A percentile compares a stretch with the other conserved stretches of the same genome.
Conservation (phyloP, 1,140 invertebrate genomes). For the Euschistus heros region DNA sequence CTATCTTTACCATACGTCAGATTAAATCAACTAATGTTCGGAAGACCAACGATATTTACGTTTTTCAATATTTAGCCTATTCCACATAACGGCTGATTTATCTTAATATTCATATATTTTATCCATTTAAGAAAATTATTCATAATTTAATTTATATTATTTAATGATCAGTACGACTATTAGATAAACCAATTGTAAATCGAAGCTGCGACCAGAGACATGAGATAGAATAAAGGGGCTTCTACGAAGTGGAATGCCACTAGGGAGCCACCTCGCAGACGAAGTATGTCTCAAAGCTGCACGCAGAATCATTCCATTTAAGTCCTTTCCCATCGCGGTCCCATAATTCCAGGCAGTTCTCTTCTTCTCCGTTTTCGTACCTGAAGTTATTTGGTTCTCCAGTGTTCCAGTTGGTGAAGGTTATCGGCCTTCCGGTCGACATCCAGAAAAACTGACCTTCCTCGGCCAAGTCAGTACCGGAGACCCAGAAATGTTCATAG, state of each 20-base stretch:
- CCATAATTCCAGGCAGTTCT: constrained; percentile 83
- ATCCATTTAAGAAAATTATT: too few species aligned
- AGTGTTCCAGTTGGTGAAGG: constrained; percentile 86
- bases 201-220: too few species aligned
- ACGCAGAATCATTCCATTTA: constrained; percentile 87
- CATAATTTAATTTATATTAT: too few species aligned
- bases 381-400: constrained; percentile 84
- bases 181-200: too few species aligned
- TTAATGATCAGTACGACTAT: too few species aligned
- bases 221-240: background rate
- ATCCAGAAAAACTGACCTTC: constrained; percentile 88
- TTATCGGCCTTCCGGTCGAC: constrained; percentile 75
- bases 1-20: too few species aligned
- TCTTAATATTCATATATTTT: too few species aligned
- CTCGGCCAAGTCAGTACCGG: constrained; percentile 79
- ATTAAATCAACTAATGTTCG: too few species aligned
- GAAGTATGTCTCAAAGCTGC: constrained; percentile 84
- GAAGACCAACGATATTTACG: too few species aligned
- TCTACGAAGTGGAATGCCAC: background rate
- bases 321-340: constrained; percentile 81
- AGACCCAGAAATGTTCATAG: constrained; percentile 86
- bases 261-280: constrained; percentile 62
- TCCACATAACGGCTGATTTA: too few species aligned
- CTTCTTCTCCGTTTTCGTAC: constrained; percentile 85
- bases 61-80: too few species aligned